A percentile compares a stretch with the other conserved stretches of the same genome.
phyloP scores from a whole-genome alignment of 2,888 invertebrate species.

The Cerastis leucographa region DNA sequence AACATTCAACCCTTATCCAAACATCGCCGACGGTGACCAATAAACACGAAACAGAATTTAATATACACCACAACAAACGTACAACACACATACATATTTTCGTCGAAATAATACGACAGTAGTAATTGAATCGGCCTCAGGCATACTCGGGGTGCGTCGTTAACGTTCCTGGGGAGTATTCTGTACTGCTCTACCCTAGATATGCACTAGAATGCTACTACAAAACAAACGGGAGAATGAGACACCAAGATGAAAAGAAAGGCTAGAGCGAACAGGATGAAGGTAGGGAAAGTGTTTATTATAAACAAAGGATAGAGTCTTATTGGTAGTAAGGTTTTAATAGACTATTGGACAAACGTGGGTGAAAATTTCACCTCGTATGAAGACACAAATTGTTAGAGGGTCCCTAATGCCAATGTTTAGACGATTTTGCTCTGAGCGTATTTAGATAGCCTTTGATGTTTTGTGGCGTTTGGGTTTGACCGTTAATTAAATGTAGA shows the following conservation, averaged over 20 bases:
- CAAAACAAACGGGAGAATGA: constrained; percentile 82
- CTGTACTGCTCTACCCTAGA: constrained; percentile 82
- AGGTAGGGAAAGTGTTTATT: constrained; percentile 88
- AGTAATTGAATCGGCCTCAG: constrained; percentile 91
- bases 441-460: constrained; percentile 89
- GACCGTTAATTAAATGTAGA: constrained; percentile 87
- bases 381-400: constrained; percentile 81
- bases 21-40: constrained; percentile 85
- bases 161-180: constrained; percentile 88
- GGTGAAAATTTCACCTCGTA: constrained; percentile 79
- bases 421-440: constrained; percentile 87
- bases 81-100: constrained; percentile 89
- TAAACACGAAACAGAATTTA: constrained; percentile 88
- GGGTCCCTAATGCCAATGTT: constrained; percentile 82
- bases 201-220: constrained; percentile 87
- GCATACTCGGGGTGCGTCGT: constrained; percentile 88
- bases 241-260: constrained; percentile 64
- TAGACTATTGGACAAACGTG: constrained; percentile 85
- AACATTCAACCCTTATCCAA: constrained; percentile 80
- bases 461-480: constrained; percentile 84
- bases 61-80: constrained; percentile 87
- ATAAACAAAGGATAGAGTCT: constrained; percentile 90
- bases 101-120: constrained; percentile 89
- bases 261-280: constrained; percentile 71
- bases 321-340: constrained; percentile 84